These are phyloP conservation scores for Psettodes erumei DNA, from an alignment of 2,113 vertebrate genomes.

Conservation along the genomic window DNA sequence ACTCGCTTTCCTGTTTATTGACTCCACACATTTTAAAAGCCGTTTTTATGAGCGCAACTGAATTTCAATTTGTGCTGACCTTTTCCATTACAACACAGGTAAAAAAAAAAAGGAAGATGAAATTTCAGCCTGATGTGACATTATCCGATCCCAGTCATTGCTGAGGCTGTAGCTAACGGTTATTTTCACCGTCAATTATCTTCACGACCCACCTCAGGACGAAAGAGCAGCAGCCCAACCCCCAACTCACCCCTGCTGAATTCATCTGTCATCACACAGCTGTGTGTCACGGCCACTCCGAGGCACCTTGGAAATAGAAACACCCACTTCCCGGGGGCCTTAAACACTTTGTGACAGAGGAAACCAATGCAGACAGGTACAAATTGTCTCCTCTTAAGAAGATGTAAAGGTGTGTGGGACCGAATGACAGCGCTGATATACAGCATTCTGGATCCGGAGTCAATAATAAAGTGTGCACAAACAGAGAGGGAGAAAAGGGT, in stretches of 20 bases:
- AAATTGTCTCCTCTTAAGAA: neutral
- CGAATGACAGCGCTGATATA: neutral
- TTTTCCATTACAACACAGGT: neutral
- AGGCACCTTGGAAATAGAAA: constrained; percentile 54
- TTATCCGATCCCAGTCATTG: neutral
- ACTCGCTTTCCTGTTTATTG: neutral
- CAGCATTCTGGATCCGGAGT: neutral
- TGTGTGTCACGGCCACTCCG: constrained; percentile 39
- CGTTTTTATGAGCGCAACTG: too few relatives aligned
- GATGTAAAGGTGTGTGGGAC: constrained; percentile 2
- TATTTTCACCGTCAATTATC: constrained; percentile 2
- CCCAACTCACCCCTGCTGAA: neutral
- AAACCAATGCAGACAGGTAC: constrained; percentile 6
- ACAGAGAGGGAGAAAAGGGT: neutral
- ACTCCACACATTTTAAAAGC: neutral
- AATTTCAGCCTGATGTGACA: too few relatives aligned
- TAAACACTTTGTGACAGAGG: constrained; percentile 8
- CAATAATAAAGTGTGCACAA: neutral
- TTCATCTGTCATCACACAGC: constrained; percentile 58
- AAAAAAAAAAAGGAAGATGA: too few relatives aligned
- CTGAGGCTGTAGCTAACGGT: neutral
- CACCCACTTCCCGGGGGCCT: constrained; percentile 28
- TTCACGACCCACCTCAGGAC: neutral
- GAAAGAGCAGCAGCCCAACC: constrained; percentile 1
- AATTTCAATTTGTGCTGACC: neutral